Evolutionary conservation across 2,113 vertebrate species (phyloP).

Genomic region (Rhizomys pruinosus): DNA sequence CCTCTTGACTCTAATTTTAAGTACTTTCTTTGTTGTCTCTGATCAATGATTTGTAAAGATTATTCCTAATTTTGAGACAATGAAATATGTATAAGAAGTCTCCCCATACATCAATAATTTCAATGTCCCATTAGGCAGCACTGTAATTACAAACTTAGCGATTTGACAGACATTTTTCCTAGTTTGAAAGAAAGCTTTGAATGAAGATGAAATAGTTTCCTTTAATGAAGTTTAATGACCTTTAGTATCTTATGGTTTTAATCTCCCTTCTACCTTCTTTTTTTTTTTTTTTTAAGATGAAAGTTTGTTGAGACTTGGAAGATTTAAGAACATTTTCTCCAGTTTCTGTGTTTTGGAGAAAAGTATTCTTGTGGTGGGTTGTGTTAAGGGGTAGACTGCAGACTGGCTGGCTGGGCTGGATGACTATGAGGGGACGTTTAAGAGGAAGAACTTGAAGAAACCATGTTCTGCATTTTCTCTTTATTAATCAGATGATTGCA

Average conservation of each 20-base stretch:
- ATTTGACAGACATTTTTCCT: background rate
- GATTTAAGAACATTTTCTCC: background rate
- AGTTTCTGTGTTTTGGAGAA: background rate
- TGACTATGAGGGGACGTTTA: background rate
- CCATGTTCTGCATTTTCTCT: background rate
- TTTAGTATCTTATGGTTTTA: background rate
- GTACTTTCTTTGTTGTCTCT: background rate
- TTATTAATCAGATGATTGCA: too few relatives aligned
- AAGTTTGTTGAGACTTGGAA: background rate
- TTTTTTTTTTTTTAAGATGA: background rate
- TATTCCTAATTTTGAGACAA: background rate
- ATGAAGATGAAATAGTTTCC: slow-evolving; percentile 1
- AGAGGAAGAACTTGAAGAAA: rapidly evolving
- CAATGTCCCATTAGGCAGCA: background rate
- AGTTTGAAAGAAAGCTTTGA: slow-evolving; percentile 3
- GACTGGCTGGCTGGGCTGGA: too few relatives aligned
- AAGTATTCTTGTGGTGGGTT: too few relatives aligned
- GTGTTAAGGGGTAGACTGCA: too few relatives aligned
- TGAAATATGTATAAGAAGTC: background rate
- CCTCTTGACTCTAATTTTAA: background rate
- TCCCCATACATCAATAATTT: background rate
- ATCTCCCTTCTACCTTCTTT: background rate
- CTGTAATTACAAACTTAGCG: background rate
- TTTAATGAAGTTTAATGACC: slow-evolving; percentile 24
- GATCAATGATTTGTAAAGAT: background rate